Evolutionary conservation across 2,797 vertebrate genomes (phyloP), one percentile per base, ranked within the genome.

Genomic region (Rhinogobio ventralis): DNA sequence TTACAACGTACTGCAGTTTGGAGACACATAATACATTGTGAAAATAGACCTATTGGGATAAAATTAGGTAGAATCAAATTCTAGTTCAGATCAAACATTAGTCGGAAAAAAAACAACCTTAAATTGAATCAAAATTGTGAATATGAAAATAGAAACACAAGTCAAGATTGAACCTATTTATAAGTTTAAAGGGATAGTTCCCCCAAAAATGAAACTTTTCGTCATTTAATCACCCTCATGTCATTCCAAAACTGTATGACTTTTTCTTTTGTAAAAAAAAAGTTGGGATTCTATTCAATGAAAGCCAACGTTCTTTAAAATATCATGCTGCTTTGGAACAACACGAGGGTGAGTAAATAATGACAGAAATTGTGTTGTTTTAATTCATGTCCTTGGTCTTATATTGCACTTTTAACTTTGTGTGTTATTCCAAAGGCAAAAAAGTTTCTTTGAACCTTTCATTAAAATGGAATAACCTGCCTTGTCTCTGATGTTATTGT

Each of bases 401-500:
- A 11, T 72, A 19, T 17, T 49, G 69, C 15, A 72, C n/a, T 46
- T 49, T 19, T 49, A 25, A 28, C 7, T 28, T 46, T 0, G 14
- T 15, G 19, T 49, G 23, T 49, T 72, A 46, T 49, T 28, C n/a
- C 42, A 49, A 72, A 72, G 45, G n/a, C 7, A 28, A 72, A 72
- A 71, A 46, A 46, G 23, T 28, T 17, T 64, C 60, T 64, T 64
- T 71, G 13, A 15, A 25, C n/a, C n/a, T 46, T 71, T 71, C 7
- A 46, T 71, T 71, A 71, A 71, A 72, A 72, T 23, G 13, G 13
- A 28, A 15, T 64, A 30, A 64, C 14, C 30, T 64, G 14, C 33
- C 46, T 14, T n/a, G 19, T 49, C 7, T 51, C 19, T 71, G 66
- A 81, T 81, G 79, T 71, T 17, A 57, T 11, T 81, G 79, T 57